Evolutionary conservation across 2,888 invertebrate genomes (phyloP).

Genomic region (Hirtodrosophila cameraria): DNA sequence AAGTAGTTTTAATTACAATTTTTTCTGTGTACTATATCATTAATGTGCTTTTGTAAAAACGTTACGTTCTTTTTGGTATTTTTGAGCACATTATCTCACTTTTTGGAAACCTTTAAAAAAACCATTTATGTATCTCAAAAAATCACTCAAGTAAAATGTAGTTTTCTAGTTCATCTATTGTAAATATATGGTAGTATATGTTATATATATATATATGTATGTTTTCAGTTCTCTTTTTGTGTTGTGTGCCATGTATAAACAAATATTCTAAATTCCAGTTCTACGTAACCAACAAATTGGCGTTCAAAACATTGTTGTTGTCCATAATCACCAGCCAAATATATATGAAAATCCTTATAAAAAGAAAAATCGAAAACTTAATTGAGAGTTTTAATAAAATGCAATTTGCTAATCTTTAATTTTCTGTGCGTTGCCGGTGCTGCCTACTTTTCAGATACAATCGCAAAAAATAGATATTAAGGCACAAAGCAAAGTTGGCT

Average conservation of each 20-base stretch:
- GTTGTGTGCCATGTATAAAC: conserved; percentile 28
- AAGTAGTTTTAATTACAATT: conserved; percentile 77
- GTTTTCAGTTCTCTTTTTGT: conserved; percentile 35
- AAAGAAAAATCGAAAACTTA: conserved; percentile 6
- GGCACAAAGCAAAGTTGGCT: conserved; percentile 96
- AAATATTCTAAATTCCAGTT: conserved; percentile 63
- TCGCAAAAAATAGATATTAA: conserved; percentile 96
- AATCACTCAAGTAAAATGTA: conserved; percentile 9
- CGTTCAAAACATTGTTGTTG: conserved; percentile 17
- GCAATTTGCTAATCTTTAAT: conserved; percentile 64
- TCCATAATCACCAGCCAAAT: conserved; percentile 32
- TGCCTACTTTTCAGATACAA: conserved; percentile 88
- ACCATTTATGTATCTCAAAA: background rate
- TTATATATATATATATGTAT: conserved; percentile 10
- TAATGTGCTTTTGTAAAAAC: conserved; percentile 24
- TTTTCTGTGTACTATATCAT: conserved; percentile 16
- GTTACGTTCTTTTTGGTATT: conserved; percentile 18
- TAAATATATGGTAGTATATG: conserved; percentile 6
- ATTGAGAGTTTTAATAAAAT: conserved; percentile 3
- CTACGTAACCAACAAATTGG: conserved; percentile 34
- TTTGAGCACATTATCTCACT: conserved; percentile 39
- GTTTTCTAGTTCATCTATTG: conserved; percentile 1
- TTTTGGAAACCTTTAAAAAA: conserved; percentile 13
- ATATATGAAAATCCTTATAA: conserved; percentile 19
- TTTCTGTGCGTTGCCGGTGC: conserved; percentile 76